Evolutionary conservation across 2,797 vertebrate genomes (phyloP), one percentile per base, ranked within the genome.

Genomic region (Smutsia gigantea): DNA sequence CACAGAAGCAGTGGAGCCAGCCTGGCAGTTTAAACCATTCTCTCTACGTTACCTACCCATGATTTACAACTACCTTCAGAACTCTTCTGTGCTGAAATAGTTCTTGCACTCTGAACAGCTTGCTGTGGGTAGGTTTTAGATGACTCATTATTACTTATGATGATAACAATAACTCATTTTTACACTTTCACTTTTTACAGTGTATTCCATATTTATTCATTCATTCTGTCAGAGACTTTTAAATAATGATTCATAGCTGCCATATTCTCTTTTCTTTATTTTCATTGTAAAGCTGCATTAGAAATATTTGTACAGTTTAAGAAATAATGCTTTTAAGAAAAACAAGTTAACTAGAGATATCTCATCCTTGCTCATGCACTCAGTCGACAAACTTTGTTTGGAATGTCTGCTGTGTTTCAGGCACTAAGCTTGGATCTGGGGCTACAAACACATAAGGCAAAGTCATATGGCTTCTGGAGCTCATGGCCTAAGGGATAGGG

Each of bases 211-310:
- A 78, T 83, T 91, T 82, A 71, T 69, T 74, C 81, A 84, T 77
- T 95, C 87, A 85, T 69, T 64, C 90, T 90, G 81, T 82, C 93
- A 83, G 81, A 77, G 49, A 88, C 57, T 92, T 92, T 95, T 74
- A 96, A 92, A 83, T 27, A 79, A 59, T 85, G 90, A 96, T 72
- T 97, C 95, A 90, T 25, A 42, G 87, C 71, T 61, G 75, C 88
- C 78, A 27, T 75, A 37, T 61, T 83, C 23, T 29, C 17, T 55
- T 85, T 81, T 93, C 72, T 92, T 83, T 68, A 27, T 55, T 25
- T 7, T 42, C 3, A 4, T 37, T 39, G 89, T 46, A 87, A 71
- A 66, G 79, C 59, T 68, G 46, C 14, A 13, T n/a, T 46, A n/a
- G 75, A 49, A 39, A 42, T 31, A 13, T 12, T 59, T 7, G 9